Conservation (phyloP, 2,797 vertebrate genomes). For the Ptychobarbus kaznakovi region DNA sequence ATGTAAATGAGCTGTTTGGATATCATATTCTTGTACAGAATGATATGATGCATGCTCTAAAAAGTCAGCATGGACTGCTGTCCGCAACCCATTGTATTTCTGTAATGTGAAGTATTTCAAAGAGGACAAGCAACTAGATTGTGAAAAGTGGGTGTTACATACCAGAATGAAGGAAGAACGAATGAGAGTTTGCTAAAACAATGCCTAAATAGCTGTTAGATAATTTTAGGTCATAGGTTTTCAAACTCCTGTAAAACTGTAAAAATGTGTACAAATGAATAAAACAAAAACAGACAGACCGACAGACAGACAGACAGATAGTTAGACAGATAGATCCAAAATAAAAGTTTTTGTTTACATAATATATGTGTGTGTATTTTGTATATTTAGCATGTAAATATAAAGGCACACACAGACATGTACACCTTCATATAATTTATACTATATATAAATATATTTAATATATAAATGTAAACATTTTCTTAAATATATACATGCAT, state of each 20-base stretch:
- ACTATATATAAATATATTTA: too few species aligned
- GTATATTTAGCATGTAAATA: too few species aligned
- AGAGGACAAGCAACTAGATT: not conserved
- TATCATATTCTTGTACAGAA: constrained; percentile 16
- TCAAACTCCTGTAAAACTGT: not conserved
- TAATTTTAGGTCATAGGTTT: not conserved
- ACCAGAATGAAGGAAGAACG: not conserved
- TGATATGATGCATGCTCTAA: not conserved
- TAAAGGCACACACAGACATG: too few species aligned
- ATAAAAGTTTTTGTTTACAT: too few species aligned
- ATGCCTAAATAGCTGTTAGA: not conserved
- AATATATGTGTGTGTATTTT: too few species aligned
- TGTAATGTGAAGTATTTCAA: not conserved
- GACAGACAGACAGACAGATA: too few species aligned
- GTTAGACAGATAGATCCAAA: too few species aligned
- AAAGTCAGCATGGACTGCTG: not conserved
- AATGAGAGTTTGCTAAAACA: constrained; percentile 23
- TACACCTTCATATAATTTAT: too few species aligned
- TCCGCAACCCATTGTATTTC: not conserved
- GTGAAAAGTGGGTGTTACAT: not conserved
- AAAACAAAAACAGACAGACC: not conserved
- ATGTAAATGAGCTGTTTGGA: constrained; percentile 48
- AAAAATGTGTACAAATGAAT: not conserved
- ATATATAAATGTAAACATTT: too few species aligned
- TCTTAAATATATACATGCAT: too few species aligned